Evolutionary conservation across 1,140 invertebrate genomes (phyloP), one percentile per base, ranked within the genome.

Genomic region (Delia radicum): DNA sequence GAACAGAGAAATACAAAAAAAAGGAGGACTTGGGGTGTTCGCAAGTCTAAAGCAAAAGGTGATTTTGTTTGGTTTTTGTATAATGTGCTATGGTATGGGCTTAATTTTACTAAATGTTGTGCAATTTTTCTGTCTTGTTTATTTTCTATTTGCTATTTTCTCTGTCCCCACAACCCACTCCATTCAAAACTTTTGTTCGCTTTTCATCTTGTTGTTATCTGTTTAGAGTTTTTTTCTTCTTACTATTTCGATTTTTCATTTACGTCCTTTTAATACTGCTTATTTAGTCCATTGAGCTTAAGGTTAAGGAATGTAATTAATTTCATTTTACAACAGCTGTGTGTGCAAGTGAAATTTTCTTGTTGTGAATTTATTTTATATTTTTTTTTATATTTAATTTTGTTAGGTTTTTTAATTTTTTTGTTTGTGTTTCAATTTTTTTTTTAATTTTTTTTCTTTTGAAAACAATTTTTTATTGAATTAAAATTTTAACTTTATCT

Each of bases 241-340:
- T 33, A 37, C 8, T 24, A 33, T 69, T 69, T 37, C 65, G 65
- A 69, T 69, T 69, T 69, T 69, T 69, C 65, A 69, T 69, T 69
- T 69, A 69, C 65, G 65, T 69, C 65, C 29, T 33, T 69, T 33
- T 42, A 21, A 33, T 69, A 69, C 29, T 69, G 65, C 65, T 69
- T 69, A 69, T 69, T 69, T 69, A 69, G 65, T 69, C 65, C 65
- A 69, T 69, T 48, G 71, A 73, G 71, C 37, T 73, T 48, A 73
- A 48, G 71, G 71, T 55, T 48, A 73, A 73, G 71, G 46, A 73
- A 28, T 73, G 71, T 73, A 73, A 73, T 73, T 73, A 73, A 73
- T 73, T 73, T 73, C 37, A 73, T 73, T 73, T 46, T 55, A 73
- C 71, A 55, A 46, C 71, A 73, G 71, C 71, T 73, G 71, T 48